phyloP scores from a whole-genome alignment of 2,113 vertebrate species.

The Microcebus griseorufus region DNA sequence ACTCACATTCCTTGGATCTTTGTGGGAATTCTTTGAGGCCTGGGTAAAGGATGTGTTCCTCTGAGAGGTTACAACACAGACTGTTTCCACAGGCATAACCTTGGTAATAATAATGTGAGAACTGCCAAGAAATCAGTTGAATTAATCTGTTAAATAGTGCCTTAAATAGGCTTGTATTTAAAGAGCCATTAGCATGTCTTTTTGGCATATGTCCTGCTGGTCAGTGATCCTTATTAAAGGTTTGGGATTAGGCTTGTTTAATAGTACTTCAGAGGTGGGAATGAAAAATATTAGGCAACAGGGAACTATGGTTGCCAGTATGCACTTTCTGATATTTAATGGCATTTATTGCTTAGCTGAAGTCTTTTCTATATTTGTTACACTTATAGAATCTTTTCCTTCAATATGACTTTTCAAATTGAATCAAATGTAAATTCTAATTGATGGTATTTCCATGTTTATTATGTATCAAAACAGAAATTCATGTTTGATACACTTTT shows the following conservation, averaged over 20 bases:
- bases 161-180: slow-evolving; percentile 60
- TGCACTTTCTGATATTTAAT: slow-evolving; percentile 17
- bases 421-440: neutral
- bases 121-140: slow-evolving; percentile 46
- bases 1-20: slow-evolving; percentile 74
- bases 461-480: neutral
- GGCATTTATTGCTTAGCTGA: neutral
- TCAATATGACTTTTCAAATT: neutral
- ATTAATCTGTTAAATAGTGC: slow-evolving; percentile 53
- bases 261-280: slow-evolving; percentile 5
- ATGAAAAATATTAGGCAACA: slow-evolving; percentile 30
- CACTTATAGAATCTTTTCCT: neutral
- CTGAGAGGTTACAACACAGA: slow-evolving; percentile 57
- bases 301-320: neutral
- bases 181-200: slow-evolving; percentile 51
- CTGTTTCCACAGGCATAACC: slow-evolving; percentile 64
- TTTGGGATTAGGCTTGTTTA: slow-evolving; percentile 38
- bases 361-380: neutral
- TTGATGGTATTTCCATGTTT: neutral
- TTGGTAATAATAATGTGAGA: slow-evolving; percentile 41
- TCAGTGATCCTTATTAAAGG: slow-evolving; percentile 34
- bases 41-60: slow-evolving; percentile 54
- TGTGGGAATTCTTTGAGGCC: slow-evolving; percentile 74
- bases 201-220: neutral
- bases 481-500: neutral